Conservation (phyloP, 2,113 vertebrate genomes). For the Gavialis gangeticus region DNA sequence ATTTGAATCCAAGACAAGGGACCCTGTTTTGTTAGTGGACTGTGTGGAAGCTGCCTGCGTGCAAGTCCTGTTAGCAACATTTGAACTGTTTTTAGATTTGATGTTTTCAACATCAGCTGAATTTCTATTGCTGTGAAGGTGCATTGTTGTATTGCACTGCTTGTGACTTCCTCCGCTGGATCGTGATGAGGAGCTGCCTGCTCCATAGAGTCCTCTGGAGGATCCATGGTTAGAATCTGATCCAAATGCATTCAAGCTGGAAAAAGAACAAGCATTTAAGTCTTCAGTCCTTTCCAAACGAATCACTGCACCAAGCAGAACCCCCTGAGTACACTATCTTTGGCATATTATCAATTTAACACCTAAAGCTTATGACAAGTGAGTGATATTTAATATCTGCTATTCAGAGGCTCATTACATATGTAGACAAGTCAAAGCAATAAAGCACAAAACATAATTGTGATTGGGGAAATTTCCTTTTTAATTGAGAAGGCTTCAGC, state of each 20-base stretch:
- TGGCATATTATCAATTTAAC: background rate
- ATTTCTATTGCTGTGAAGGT: slow-evolving; percentile 80
- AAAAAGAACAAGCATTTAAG: slow-evolving; percentile 54
- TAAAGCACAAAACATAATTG: background rate
- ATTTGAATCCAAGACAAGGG: slow-evolving; percentile 77
- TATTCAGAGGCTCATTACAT: accelerated
- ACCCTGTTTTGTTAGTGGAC: slow-evolving; percentile 75
- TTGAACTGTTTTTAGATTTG: slow-evolving; percentile 83
- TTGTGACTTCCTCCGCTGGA: slow-evolving; percentile 80
- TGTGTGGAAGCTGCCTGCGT: slow-evolving; percentile 80
- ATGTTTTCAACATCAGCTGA: slow-evolving; percentile 82
- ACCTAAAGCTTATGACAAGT: background rate
- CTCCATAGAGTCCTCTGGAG: slow-evolving; percentile 84
- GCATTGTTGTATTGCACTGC: slow-evolving; percentile 79
- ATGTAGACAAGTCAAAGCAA: background rate
- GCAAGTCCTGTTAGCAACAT: slow-evolving; percentile 80
- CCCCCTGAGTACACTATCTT: background rate
- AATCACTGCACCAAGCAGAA: background rate
- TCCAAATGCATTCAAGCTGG: slow-evolving; percentile 87
- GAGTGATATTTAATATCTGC: background rate
- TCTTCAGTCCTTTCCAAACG: background rate
- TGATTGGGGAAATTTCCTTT: background rate
- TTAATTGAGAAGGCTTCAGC: background rate
- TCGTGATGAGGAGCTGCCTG: slow-evolving; percentile 82
- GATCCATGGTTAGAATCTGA: slow-evolving; percentile 86